Evolutionary conservation across 2,888 invertebrate species (phyloP).

Genomic region (Capitulum mitella): DNA sequence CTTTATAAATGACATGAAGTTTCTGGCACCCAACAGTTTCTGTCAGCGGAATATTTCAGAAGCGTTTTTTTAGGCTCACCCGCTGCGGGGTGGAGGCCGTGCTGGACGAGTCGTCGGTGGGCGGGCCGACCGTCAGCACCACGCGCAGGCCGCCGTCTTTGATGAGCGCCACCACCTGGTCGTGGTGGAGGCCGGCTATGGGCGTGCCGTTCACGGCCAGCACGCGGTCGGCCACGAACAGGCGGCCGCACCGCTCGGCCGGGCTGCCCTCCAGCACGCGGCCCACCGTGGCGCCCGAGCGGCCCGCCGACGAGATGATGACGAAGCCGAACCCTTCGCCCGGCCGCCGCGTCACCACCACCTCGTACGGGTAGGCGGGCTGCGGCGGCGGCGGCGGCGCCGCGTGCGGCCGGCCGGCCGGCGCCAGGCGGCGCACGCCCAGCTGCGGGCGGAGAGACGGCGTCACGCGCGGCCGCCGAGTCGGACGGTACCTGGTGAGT

Average conservation of each 20-base stretch:
- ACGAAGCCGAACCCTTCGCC: slow-evolving; percentile 98
- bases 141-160: slow-evolving; percentile 91
- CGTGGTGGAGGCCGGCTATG: slow-evolving; percentile 85
- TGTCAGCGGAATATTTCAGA: too few relatives aligned
- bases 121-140: slow-evolving; percentile 63
- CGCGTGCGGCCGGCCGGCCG: background rate
- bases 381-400: too few relatives aligned
- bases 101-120: slow-evolving; percentile 13
- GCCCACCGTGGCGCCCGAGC: slow-evolving; percentile 80
- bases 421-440: background rate
- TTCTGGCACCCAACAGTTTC: too few relatives aligned
- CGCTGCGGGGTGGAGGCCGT: slow-evolving; percentile 7
- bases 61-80: background rate
- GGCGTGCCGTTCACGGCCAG: slow-evolving; percentile 89
- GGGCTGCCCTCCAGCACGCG: slow-evolving; percentile 92
- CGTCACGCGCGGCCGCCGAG: too few relatives aligned
- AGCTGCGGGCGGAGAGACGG: background rate
- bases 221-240: slow-evolving; percentile 91
- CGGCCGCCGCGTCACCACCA: slow-evolving; percentile 79
- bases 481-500: too few relatives aligned
- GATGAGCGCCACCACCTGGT: slow-evolving; percentile 93
- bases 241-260: slow-evolving; percentile 81
- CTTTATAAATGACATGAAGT: too few relatives aligned
- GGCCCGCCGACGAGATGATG: slow-evolving; percentile 90
- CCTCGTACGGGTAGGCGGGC: slow-evolving; percentile 70